phyloP scores from a whole-genome alignment of 35 echinoderm and acorn worm genomes.

The Hemicentrotus pulcherrimus region DNA sequence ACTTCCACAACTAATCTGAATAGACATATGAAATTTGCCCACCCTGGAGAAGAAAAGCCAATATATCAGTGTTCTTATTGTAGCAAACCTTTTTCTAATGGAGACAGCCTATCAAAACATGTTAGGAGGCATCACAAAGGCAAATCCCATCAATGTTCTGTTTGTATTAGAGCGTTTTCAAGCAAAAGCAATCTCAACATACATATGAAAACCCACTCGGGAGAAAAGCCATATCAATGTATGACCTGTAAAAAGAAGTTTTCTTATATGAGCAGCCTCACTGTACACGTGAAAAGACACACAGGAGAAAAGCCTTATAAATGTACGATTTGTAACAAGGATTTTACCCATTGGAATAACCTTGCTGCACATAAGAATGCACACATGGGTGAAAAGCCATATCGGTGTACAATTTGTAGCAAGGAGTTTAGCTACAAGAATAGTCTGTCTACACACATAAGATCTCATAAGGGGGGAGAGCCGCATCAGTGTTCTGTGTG shows the following conservation, averaged over 20 bases:
- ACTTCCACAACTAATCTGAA: neutral
- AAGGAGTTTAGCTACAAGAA: neutral
- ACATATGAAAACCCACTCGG: neutral
- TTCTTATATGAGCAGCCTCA: neutral
- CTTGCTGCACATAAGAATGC: neutral
- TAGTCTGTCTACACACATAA: neutral
- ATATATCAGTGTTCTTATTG: too few relatives aligned
- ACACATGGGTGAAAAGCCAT: neutral
- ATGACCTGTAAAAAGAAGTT: neutral
- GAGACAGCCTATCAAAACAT: too few relatives aligned
- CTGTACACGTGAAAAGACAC: neutral
- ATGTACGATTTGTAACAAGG: neutral
- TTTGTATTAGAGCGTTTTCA: too few relatives aligned
- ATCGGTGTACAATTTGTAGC: neutral
- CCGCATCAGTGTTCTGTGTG: neutral
- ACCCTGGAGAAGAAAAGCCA: too few relatives aligned
- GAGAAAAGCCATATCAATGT: neutral
- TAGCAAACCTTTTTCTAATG: too few relatives aligned
- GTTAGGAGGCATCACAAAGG: too few relatives aligned
- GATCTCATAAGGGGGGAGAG: neutral
- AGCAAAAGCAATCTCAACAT: neutral
- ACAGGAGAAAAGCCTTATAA: neutral
- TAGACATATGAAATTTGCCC: neutral
- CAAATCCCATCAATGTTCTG: too few relatives aligned
- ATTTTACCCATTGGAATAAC: neutral